Percentiles rank a stretch among this genome's conserved stretches.
phyloP scores from a whole-genome alignment of 2,113 vertebrate genomes.

The Lophotis ruficrista region DNA sequence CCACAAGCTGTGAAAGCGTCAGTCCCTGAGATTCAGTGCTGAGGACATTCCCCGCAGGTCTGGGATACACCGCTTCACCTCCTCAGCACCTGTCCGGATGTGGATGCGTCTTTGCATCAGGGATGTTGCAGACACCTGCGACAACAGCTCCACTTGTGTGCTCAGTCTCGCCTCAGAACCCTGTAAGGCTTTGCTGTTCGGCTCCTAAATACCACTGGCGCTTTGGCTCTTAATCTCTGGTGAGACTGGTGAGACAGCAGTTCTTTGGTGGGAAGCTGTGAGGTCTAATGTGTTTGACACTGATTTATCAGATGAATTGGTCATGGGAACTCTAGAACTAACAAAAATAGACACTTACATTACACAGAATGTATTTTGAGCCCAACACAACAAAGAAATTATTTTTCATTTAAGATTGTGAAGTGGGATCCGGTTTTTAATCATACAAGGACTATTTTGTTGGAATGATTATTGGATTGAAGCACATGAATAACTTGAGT shows the following conservation, averaged over 20 bases:
- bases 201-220: neutral
- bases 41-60: rapidly evolving
- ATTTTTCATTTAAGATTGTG: neutral
- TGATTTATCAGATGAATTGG: neutral
- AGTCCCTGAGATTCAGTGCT: neutral
- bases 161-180: neutral
- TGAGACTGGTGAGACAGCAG: rapidly evolving
- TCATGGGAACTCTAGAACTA: neutral
- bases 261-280: neutral
- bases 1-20: neutral
- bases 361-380: neutral
- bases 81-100: neutral
- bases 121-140: neutral
- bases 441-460: neutral
- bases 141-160: rapidly evolving
- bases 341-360: neutral
- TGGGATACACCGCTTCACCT: neutral
- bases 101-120: neutral
- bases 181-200: neutral
- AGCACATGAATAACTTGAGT: neutral
- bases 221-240: neutral
- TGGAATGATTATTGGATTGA: neutral
- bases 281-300: neutral
- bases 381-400: neutral
- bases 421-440: neutral